A percentile compares a stretch with the other conserved stretches of the same genome.
Evolutionary conservation across 1,140 invertebrate genomes (phyloP).

Genomic region (Temnothorax longispinosus): DNA sequence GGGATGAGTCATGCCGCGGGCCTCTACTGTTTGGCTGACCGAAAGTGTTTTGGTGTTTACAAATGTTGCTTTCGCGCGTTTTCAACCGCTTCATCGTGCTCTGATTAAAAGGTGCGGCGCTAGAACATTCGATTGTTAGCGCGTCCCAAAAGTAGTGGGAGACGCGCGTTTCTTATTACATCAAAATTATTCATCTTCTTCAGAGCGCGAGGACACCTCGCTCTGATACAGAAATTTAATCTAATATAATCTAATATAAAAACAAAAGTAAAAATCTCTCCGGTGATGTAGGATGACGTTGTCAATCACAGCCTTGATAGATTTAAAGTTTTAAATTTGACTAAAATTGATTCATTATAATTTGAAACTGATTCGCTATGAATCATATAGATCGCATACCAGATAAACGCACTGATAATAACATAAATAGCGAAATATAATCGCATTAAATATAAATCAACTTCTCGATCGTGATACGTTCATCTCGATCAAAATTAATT

Average conservation of each 20-base stretch:
- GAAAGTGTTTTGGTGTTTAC: constrained; percentile 81
- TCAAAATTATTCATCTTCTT: constrained; percentile 14
- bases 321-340: background rate
- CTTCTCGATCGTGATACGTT: background rate
- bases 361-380: background rate
- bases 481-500: background rate
- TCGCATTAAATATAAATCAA: background rate
- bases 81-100: constrained; percentile 65
- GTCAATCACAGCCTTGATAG: background rate
- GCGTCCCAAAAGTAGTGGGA: background rate
- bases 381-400: background rate
- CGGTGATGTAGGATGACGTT: background rate
- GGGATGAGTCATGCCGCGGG: constrained; percentile 50
- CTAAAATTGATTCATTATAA: too few relatives aligned
- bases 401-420: background rate
- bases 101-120: constrained; percentile 67
- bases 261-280: background rate
- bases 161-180: background rate
- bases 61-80: constrained; percentile 68
- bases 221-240: background rate
- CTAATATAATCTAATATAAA: constrained; percentile 12
- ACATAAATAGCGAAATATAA: background rate
- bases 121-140: constrained; percentile 57
- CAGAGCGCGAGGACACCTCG: background rate
- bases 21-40: constrained; percentile 74